Evolutionary conservation across 1,140 invertebrate genomes (phyloP).

Genomic region (Zaprionus tsacasi): DNA sequence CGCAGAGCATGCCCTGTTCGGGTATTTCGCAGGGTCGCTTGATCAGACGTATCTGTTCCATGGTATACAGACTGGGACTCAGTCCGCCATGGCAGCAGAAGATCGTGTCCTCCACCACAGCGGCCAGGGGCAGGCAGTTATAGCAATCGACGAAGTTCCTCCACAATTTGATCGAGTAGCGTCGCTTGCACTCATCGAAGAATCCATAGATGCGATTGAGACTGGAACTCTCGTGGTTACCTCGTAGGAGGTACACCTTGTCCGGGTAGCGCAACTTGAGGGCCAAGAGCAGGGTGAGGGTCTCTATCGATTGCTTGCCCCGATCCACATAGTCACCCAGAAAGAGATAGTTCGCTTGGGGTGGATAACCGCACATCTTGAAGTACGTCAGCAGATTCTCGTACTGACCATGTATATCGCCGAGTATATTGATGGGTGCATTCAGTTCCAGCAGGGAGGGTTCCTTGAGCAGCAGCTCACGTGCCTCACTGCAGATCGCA

Average conservation of each 20-base stretch:
- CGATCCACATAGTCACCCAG: conserved; percentile 94
- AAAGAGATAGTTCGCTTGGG: conserved; percentile 99
- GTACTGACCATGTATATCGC: conserved; percentile 99
- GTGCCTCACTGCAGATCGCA: conserved; percentile 95
- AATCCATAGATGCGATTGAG: conserved; percentile 97
- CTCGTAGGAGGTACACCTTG: conserved; percentile 92
- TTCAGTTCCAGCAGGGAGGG: conserved; percentile 98
- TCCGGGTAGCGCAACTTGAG: conserved; percentile 97
- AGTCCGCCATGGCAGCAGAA: conserved; percentile 98
- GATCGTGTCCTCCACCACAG: conserved; percentile 97
- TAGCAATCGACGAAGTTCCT: conserved; percentile 96
- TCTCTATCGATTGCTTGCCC: conserved; percentile 94
- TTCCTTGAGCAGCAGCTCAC: conserved; percentile 98
- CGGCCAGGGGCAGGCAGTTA: conserved; percentile 98
- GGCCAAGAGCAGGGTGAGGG: conserved; percentile 95
- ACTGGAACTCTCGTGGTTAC: conserved; percentile 92
- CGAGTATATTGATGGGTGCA: conserved; percentile 98
- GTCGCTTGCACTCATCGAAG: conserved; percentile 97
- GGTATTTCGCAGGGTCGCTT: conserved; percentile 96
- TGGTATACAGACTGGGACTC: conserved; percentile 93
- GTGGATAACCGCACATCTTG: conserved; percentile 99
- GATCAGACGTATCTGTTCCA: conserved; percentile 95
- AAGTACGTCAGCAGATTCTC: conserved; percentile 98
- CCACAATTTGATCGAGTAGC: conserved; percentile 98
- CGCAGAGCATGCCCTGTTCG: conserved; percentile 96